Base-by-base conservation (phyloP, 92 coral and sea anemone genomes). In the Parazoanthus swiftii region DNA sequence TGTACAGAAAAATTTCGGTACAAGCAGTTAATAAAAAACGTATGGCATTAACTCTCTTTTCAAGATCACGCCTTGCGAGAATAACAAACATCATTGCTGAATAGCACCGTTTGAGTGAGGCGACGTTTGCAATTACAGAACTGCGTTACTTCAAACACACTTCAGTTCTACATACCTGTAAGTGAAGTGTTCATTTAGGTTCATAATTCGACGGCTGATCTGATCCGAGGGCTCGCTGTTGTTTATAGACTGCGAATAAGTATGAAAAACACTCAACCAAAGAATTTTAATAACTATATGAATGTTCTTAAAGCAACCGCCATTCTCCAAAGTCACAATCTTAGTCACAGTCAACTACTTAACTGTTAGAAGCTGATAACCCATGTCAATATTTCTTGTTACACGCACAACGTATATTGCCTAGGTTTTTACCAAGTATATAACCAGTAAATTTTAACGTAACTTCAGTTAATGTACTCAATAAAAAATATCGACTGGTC, bases 171-270 rank as follows among this genome's bases (percentile, higher is more conserved):
- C 88, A 20, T 77, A 96, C 98, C 98, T 96, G 95, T 96, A 93
- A 18, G 98, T 93, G 76, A 96, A 96, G 86, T 96, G 98, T 21
- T 96, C 98, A 86, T 96, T 96, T 43, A 96, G 87, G 72, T 94
- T 94, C 39, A 92, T 92, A 72, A 96, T 96, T 78, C 98, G 91
- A 37, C 92, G 86, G 35, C 43, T 71, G 2, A 96, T 83, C 79
- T 93, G 98, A 29, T 93, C 82, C 6, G 98, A 96, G 14, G 94
- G 92, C 50, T 96, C 98, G 75, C 98, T 96, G 79, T 93, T 96
- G 85, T 90, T 85, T 82, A 96, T 94, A 54, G 98, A 96, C 98
- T 96, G 82, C 29, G 90, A 82, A 85, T 13, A 54, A 54, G 59
- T 13, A 15, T 20, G 18, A 54, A 11, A 54, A 11, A 54, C 42